Conservation (phyloP, 2,888 invertebrate species). For the Priocnemis perturbator region DNA sequence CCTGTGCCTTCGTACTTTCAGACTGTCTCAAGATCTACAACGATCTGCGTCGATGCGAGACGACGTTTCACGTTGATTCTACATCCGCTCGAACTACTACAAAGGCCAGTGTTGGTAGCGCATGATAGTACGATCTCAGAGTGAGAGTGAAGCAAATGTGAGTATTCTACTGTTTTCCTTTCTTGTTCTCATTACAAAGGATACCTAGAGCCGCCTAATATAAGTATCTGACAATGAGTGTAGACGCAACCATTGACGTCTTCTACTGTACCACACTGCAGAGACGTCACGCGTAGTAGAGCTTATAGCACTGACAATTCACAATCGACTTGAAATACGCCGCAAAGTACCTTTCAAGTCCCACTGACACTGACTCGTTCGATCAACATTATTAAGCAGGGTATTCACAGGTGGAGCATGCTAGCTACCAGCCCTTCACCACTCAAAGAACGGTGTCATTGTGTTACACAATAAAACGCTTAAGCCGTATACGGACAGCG, state of each 20-base stretch:
- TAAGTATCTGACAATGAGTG: constrained; percentile 35
- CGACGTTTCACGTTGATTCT: constrained; percentile 39
- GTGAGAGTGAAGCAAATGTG: constrained; percentile 38
- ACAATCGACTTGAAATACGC: not conserved
- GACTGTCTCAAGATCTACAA: constrained; percentile 27
- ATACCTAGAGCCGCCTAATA: constrained; percentile 40
- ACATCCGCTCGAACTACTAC: constrained; percentile 63
- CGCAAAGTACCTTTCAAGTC: no score
- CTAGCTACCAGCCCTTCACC: no score
- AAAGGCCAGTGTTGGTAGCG: constrained; percentile 66
- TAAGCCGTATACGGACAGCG: no score
- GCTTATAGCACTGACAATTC: constrained; percentile 45
- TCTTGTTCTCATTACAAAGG: constrained; percentile 14
- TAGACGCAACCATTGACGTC: constrained; percentile 31
- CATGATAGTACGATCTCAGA: constrained; percentile 36
- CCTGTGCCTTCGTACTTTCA: constrained; percentile 30
- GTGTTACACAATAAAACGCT: no score
- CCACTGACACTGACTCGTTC: no score
- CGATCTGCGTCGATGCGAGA: constrained; percentile 30
- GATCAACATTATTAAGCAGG: no score
- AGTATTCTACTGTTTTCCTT: constrained; percentile 35
- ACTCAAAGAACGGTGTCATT: no score
- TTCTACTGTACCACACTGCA: constrained; percentile 29
- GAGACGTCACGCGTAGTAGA: constrained; percentile 36
- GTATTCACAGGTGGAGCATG: no score